Base-by-base conservation (phyloP, 2,797 vertebrate species). In the Chloroceryle amazona region DNA sequence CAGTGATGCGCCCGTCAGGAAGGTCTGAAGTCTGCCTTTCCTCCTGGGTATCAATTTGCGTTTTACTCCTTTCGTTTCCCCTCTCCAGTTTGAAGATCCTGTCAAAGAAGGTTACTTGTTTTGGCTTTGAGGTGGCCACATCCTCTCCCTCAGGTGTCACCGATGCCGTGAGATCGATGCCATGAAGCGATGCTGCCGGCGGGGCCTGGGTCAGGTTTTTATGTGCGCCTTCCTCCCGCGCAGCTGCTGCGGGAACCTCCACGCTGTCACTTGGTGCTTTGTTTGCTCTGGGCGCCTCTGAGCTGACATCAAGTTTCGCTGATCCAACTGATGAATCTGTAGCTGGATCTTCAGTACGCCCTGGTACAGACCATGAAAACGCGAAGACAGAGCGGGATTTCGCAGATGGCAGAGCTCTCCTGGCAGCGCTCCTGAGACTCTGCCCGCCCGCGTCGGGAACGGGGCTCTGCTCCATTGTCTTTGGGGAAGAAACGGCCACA, bases 41-140 rank as follows among this genome's bases (percentile, higher is more conserved):
- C 83, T 60, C 60, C 81, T 71, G 58, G 22, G 58, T 47, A 57
- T 95, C 97, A 35, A 90, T 94, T n/a, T 88, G 97, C 0, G 26
- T 44, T 57, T 93, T 87, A 28, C 9, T 85, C 7, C 94, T 81
- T 3, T 26, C 97, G 80, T 92, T 94, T 57, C 90, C 94, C 81
- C 97, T 98, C 51, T 98, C 98, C 97, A 74, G 85, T 49, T 97
- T 99, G 96, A 99, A 99, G 94, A 99, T 83, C 92, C 98, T 99
- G 82, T 98, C 98, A 7, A 99, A 98, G 81, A 98, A 76, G 29
- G 61, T 96, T 39, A 83, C 12, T 89, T 96, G 97, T 65, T 94
- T 97, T 9, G 95, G 73, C 88, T 93, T 97, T 5, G 92, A 16
- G 25, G 71, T 4, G 4, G 86, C 74, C 0, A 1, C 79, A 51